Conservation (phyloP, 2,797 vertebrate species). For the Mus caroli region DNA sequence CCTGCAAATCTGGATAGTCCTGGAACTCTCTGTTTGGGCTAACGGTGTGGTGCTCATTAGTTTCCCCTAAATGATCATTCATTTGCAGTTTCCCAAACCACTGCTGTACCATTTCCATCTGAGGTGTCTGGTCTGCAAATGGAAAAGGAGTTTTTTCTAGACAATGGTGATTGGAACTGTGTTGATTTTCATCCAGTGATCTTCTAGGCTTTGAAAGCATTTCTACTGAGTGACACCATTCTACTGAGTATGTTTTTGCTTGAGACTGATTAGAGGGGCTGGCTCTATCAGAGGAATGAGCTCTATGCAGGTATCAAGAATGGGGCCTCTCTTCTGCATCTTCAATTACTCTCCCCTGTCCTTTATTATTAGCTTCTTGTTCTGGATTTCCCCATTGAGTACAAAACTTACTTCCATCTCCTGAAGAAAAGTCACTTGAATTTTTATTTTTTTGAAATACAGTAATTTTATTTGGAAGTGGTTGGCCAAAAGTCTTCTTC, state of each 20-base stretch:
- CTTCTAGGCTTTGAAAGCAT: slow-evolving; percentile 88
- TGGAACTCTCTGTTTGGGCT: slow-evolving; percentile 88
- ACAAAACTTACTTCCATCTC: slow-evolving; percentile 87
- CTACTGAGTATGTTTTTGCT: slow-evolving; percentile 84
- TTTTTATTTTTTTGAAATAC: slow-evolving; percentile 90
- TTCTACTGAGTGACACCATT: slow-evolving; percentile 95
- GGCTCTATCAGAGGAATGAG: slow-evolving; percentile 96
- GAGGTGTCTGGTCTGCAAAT: slow-evolving; percentile 90
- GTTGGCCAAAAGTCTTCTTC: slow-evolving; percentile 91
- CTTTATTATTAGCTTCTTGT: slow-evolving; percentile 85
- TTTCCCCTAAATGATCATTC: slow-evolving; percentile 89
- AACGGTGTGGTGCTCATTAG: slow-evolving; percentile 87
- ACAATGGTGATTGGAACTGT: slow-evolving; percentile 90
- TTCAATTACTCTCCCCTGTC: slow-evolving; percentile 87
- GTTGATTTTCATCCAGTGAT: slow-evolving; percentile 78
- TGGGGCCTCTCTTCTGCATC: slow-evolving; percentile 90
- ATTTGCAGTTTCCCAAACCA: slow-evolving; percentile 93
- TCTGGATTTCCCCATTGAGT: slow-evolving; percentile 88
- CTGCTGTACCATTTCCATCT: slow-evolving; percentile 91
- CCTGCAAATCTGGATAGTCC: slow-evolving; percentile 87
- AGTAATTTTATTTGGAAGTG: slow-evolving; percentile 95
- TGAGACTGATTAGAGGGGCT: slow-evolving; percentile 84
- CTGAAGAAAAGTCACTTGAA: slow-evolving; percentile 86
- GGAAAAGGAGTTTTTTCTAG: slow-evolving; percentile 88
- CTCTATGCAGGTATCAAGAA: slow-evolving; percentile 95